phyloP scores from a whole-genome alignment of 2,888 invertebrate genomes.

The Anagyrus pseudococci region DNA sequence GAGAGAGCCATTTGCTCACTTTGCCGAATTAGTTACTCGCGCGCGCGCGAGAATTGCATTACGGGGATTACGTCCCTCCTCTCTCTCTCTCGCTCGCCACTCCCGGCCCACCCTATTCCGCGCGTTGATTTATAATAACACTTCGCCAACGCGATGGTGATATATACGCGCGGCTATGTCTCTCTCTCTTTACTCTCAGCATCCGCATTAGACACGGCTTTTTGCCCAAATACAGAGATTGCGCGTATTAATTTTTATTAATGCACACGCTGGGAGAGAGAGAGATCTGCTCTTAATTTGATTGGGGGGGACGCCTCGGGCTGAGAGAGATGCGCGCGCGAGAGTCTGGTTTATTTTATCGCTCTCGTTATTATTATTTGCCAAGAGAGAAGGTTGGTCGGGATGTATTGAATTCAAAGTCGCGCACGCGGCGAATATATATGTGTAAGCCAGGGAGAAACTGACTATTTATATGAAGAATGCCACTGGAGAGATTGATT shows the following conservation, averaged over 20 bases:
- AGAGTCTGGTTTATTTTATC: constrained; percentile 1
- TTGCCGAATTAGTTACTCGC: constrained; percentile 33
- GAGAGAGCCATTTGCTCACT: constrained; percentile 28
- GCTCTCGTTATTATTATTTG: not conserved
- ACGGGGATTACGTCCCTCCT: constrained; percentile 14
- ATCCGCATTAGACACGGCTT: not conserved
- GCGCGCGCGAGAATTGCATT: constrained; percentile 35
- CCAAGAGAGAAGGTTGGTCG: too few species aligned
- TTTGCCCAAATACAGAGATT: not conserved
- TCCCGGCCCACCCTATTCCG: not conserved
- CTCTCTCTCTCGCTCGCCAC: not conserved
- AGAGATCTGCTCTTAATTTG: constrained; percentile 24
- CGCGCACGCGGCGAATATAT: too few species aligned
- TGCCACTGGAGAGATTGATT: too few species aligned
- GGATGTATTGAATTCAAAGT: too few species aligned
- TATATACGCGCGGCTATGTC: too few species aligned
- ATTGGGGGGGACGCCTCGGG: constrained; percentile 4
- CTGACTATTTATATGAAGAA: too few species aligned
- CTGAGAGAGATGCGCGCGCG: not conserved
- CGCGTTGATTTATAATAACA: constrained; percentile 21
- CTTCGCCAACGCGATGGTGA: too few species aligned
- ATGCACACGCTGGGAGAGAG: not conserved
- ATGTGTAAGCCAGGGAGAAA: too few species aligned
- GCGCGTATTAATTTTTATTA: constrained; percentile 26
- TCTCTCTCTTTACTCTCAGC: too few species aligned